These are phyloP conservation scores for Hipparchia sbordonii DNA, from an alignment of 2,888 invertebrate species.

Conservation along the genomic window DNA sequence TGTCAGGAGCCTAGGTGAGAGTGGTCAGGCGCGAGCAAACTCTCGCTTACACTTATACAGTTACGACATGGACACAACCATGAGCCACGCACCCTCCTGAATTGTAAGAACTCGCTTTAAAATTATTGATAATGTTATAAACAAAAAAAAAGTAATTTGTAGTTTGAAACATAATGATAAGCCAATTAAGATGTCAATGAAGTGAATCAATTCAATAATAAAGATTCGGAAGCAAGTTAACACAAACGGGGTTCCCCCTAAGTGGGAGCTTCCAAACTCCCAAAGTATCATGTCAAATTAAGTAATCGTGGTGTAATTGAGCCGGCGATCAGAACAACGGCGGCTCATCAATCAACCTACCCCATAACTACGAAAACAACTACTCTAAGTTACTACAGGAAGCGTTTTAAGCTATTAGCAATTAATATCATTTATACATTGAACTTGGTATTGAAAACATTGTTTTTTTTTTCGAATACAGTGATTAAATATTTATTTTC, in stretches of 20 bases:
- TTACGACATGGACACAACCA: too few relatives aligned
- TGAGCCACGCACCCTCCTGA: too few relatives aligned
- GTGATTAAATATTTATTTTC: too few relatives aligned
- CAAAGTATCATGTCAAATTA: constrained; percentile 77
- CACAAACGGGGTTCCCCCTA: constrained; percentile 26
- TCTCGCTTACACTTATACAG: too few relatives aligned
- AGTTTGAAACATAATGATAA: neutral
- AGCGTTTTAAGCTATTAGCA: constrained; percentile 30
- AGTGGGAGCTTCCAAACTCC: constrained; percentile 34
- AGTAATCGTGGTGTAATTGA: constrained; percentile 77
- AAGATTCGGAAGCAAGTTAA: constrained; percentile 14
- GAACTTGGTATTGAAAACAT: too few relatives aligned
- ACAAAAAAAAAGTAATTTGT: neutral
- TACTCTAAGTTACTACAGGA: constrained; percentile 35
- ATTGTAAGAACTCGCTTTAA: too few relatives aligned
- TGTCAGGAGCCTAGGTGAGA: too few relatives aligned
- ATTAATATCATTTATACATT: too few relatives aligned
- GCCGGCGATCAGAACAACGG: constrained; percentile 72
- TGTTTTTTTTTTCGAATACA: too few relatives aligned
- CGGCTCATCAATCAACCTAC: constrained; percentile 75
- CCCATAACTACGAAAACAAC: constrained; percentile 45
- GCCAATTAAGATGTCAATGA: neutral
- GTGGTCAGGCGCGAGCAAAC: too few relatives aligned
- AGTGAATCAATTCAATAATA: constrained; percentile 20
- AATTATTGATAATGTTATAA: too few relatives aligned